Base-by-base conservation (phyloP, 2,113 vertebrate species). In the Verasper variegatus region DNA sequence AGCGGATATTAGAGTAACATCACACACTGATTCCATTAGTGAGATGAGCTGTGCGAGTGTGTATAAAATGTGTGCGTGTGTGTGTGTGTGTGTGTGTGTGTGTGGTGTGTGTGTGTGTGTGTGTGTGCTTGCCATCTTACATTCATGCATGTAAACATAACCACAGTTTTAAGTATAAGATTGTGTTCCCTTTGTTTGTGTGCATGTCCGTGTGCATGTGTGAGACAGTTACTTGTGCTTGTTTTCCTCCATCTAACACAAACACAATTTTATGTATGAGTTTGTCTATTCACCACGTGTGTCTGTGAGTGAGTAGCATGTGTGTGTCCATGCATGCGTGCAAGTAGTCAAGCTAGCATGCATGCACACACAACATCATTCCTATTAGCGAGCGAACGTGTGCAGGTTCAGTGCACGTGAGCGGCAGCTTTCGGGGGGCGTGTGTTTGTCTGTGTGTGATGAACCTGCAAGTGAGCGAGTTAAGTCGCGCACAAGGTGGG, bases 401-500 rank as follows among this genome's bases (percentile, higher is more conserved):
- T 27, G 76, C 57, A 42, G 71, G 70, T 49, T 65, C 52, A 3
- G 67, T 2, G 56, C 69, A 35, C 12, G 35, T 63, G 67, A 42
- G 20, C 23, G n/a, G 31, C 52, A 58, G 74, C 65, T 80, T 74
- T 27, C 7, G 2, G 31, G 31, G 31, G 31, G 67, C n/a, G 45
- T 27, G 49, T 57, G 35, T 42, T 61, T 68, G 74, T 73, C 37
- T 58, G 37, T 64, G 72, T 56, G 67, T 64, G 62, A 18, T 68
- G 61, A 80, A 63, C 78, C 68, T 77, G 81, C 27, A 21, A 81
- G 71, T 65, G 79, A 74, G 75, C 26, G 26, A 81, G 63, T 68
- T 80, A 74, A 81, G 58, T 83, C 40, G 73, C 78, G 58, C 83
- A 75, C 76, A 81, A 89, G 87, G 84, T 83, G 85, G 88, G 86